phyloP scores from a whole-genome alignment of 2,113 vertebrate species.

The Lagenorhynchus albirostris region DNA sequence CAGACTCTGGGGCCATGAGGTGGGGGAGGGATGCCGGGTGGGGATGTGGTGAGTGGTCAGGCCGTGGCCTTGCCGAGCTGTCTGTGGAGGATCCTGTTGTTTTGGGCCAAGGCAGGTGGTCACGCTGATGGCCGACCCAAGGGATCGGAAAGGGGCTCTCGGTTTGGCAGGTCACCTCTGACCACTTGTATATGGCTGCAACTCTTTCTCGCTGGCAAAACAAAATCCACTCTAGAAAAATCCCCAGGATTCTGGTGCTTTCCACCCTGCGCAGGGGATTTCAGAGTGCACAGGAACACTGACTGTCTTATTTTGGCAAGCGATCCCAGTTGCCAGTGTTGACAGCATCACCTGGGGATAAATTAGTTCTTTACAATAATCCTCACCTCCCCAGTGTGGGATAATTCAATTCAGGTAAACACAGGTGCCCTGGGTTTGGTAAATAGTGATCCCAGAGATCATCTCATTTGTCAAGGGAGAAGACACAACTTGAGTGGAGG shows the following conservation, averaged over 20 bases:
- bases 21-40: not conserved
- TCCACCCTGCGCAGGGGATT: conserved; percentile 29
- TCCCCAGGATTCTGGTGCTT: conserved; percentile 54
- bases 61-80: not conserved
- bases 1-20: accelerated
- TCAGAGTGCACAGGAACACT: not conserved
- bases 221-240: conserved; percentile 19
- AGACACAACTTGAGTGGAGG: not conserved
- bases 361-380: not conserved
- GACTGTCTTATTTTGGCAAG: not conserved
- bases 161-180: accelerated
- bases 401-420: too few relatives aligned
- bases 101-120: not conserved
- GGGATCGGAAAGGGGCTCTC: too few relatives aligned
- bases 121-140: accelerated
- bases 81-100: not conserved
- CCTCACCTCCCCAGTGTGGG: accelerated
- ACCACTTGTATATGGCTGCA: not conserved
- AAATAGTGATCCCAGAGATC: not conserved
- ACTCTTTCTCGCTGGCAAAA: not conserved
- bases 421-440: too few relatives aligned
- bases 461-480: not conserved
- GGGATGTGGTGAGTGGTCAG: not conserved
- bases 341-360: not conserved
- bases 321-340: accelerated